Evolutionary conservation across 2,888 invertebrate genomes (phyloP).

Genomic region (Epirrita christyi): DNA sequence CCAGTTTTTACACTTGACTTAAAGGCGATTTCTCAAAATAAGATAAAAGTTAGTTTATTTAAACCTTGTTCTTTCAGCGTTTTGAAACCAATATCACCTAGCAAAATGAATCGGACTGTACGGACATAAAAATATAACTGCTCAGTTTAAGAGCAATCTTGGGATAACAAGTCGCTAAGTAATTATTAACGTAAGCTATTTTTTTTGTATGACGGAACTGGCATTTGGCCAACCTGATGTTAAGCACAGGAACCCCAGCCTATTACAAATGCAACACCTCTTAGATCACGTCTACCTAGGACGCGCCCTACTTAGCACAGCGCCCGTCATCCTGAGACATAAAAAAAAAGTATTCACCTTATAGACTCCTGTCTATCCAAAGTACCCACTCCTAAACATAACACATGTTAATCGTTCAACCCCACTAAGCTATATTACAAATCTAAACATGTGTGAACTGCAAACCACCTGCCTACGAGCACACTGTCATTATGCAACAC

Average conservation of each 20-base stretch:
- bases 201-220: too few species aligned
- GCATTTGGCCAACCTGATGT: too few species aligned
- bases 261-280: too few species aligned
- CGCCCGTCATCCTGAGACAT: too few species aligned
- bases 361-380: not conserved
- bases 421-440: not conserved
- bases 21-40: not conserved
- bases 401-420: not conserved
- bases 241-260: too few species aligned
- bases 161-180: too few species aligned
- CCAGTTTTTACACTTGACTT: not conserved
- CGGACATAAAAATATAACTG: not conserved
- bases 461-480: not conserved
- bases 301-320: too few species aligned
- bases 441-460: not conserved
- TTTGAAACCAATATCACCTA: too few species aligned
- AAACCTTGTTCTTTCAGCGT: too few species aligned
- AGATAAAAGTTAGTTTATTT: not conserved
- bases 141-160: not conserved
- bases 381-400: not conserved
- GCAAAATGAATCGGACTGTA: too few species aligned
- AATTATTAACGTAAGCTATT: too few species aligned
- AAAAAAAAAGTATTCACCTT: slow-evolving; percentile 5
- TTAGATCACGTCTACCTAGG: too few species aligned
- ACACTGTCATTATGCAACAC: slow-evolving; percentile 6